A percentile compares a stretch with the other conserved stretches of the same genome.
Conservation (phyloP, 30 jellyfish, hydroid and myxozoan species). For the Sanderia malayensis region DNA sequence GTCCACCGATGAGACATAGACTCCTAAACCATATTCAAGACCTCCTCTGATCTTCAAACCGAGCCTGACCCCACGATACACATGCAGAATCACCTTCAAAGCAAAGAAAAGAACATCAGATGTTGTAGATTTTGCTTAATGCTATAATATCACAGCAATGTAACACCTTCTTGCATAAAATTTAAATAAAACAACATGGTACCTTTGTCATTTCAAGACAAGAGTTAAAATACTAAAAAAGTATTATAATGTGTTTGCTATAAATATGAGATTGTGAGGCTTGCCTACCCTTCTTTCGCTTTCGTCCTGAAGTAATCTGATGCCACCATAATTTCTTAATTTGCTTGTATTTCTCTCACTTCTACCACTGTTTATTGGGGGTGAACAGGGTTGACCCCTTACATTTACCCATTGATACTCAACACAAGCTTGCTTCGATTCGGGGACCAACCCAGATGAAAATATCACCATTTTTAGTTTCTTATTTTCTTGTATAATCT, state of each 20-base stretch:
- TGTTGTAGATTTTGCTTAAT: no score
- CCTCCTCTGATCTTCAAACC: conserved; percentile 94
- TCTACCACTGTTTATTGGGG: conserved; percentile 40
- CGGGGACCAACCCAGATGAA: conserved; percentile 79
- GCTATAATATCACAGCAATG: no score
- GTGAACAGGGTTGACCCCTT: conserved; percentile 83
- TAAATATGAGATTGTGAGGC: no score
- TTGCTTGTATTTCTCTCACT: conserved; percentile 6
- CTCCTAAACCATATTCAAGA: conserved; percentile 84
- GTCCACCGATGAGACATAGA: conserved; percentile 84
- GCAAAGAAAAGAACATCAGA: no score
- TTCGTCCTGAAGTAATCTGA: conserved; percentile 51
- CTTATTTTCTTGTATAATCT: conserved; percentile 67
- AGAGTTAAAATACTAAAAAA: background rate
- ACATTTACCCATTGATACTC: conserved; percentile 90
- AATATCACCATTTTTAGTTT: conserved; percentile 56
- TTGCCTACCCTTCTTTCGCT: conserved; percentile 82
- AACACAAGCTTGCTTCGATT: conserved; percentile 55
- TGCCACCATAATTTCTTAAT: conserved; percentile 38
- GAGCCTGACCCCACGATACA: conserved; percentile 39
- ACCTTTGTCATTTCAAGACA: background rate
- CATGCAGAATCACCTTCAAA: conserved; percentile 84
- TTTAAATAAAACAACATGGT: no score
- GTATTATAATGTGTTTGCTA: no score
- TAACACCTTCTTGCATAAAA: no score